A percentile compares a stretch with the other conserved stretches of the same genome.
Evolutionary conservation across 2,888 invertebrate genomes (phyloP).

Genomic region (Macrophya annulata): DNA sequence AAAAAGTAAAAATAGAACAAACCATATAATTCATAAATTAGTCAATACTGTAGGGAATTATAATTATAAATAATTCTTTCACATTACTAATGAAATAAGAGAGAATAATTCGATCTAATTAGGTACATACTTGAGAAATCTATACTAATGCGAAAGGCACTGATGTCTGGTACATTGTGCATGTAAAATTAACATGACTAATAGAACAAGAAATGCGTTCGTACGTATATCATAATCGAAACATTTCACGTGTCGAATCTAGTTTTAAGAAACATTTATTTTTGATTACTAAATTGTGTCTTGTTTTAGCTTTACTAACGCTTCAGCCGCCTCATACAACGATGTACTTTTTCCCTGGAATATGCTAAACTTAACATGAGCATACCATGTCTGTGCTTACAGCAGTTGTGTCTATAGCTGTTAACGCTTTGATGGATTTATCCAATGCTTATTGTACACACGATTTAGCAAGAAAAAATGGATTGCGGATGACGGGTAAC

Average conservation of each 20-base stretch:
- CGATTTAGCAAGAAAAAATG: constrained; percentile 22
- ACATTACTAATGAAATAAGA: background rate
- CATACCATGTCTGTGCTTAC: constrained; percentile 39
- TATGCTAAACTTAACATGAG: constrained; percentile 34
- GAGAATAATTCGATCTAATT: background rate
- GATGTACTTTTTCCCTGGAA: constrained; percentile 35
- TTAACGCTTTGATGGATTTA: constrained; percentile 42
- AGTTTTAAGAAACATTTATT: constrained; percentile 38
- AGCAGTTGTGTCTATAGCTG: constrained; percentile 41
- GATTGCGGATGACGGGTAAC: constrained; percentile 38
- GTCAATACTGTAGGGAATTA: constrained; percentile 13
- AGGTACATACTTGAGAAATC: background rate
- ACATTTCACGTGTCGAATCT: constrained; percentile 19
- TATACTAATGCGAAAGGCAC: constrained; percentile 23
- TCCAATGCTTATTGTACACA: constrained; percentile 43
- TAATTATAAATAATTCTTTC: constrained; percentile 3
- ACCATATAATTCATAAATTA: background rate
- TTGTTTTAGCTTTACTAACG: constrained; percentile 54
- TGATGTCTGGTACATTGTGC: constrained; percentile 5
- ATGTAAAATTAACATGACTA: constrained; percentile 29
- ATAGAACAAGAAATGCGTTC: background rate
- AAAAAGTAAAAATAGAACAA: background rate
- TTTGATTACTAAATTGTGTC: constrained; percentile 51
- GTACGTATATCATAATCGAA: background rate
- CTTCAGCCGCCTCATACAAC: constrained; percentile 41